Conservation (phyloP, 2,113 vertebrate species). For the Chelonoidis abingdonii region DNA sequence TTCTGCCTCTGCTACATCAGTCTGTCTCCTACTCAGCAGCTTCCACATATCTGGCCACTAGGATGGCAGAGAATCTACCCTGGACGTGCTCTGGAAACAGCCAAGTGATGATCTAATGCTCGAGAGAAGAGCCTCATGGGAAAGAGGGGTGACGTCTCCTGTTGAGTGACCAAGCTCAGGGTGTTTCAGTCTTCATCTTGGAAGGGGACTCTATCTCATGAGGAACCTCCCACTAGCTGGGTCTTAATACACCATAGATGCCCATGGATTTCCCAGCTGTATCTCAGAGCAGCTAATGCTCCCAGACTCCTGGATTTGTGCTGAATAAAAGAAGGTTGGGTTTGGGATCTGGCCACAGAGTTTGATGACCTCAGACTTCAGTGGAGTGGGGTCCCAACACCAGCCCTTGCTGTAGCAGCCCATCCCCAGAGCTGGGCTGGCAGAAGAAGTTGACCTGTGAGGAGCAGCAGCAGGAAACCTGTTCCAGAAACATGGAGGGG, state of each 20-base stretch:
- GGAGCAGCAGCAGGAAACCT: too few relatives aligned
- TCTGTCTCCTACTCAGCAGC: background rate
- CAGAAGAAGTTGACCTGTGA: background rate
- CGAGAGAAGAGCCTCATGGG: background rate
- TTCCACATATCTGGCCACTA: background rate
- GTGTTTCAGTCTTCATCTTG: background rate
- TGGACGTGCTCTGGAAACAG: background rate
- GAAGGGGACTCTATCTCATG: background rate
- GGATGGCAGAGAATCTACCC: background rate
- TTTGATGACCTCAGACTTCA: background rate
- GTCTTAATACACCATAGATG: too few relatives aligned
- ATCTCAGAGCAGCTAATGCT: fast-evolving
- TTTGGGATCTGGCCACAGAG: fast-evolving
- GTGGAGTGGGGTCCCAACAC: background rate
- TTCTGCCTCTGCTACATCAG: too few relatives aligned
- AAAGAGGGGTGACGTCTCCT: background rate
- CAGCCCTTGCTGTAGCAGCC: background rate
- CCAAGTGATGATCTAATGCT: background rate
- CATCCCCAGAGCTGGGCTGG: background rate
- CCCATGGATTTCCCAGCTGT: slow-evolving; percentile 23
- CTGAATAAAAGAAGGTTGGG: fast-evolving
- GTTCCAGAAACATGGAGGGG: too few relatives aligned
- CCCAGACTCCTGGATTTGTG: background rate
- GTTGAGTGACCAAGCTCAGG: too few relatives aligned
- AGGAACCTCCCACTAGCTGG: too few relatives aligned